Base-by-base conservation (phyloP, 2,113 vertebrate species). In the Clupea harengus region DNA sequence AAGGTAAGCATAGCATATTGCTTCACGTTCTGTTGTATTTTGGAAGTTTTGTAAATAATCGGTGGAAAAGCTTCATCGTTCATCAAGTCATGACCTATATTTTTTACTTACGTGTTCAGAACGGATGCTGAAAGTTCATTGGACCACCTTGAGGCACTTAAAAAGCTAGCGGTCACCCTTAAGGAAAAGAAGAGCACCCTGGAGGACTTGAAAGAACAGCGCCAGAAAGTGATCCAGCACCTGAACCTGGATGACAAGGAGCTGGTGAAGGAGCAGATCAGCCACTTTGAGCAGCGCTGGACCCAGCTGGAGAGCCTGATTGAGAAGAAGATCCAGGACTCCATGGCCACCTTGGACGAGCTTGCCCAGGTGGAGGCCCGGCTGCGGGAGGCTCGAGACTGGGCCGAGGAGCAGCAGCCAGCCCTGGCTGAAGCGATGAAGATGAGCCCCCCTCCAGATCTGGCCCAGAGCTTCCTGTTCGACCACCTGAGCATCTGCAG, bases 231-330 rank as follows among this genome's bases (percentile, higher is more conserved):
- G 85, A 91, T 95, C 45, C 96, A 97, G 87, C 95, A 97, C 81
- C 93, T 99, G 84, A 96, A 96, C 87, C 91, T 98, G 49, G 96
- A 99, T 83, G 98, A 99, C 92, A 98, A 94, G 89, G 98, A 99
- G 85, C 91, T 99, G 88, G 93, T 97, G 82, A 99, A 97, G 87
- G 97, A 99, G 86, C 98, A 99, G 89, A 97, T 97, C 3, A 91
- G 94, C 87, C 96, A 99, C 90, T 95, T 97, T 4, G 98, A 99
- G 89, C 96, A 97, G 57, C 97, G 97, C 11, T 99, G 98, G 98
- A 92, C 93, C 88, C 97, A 99, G 85, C 93, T 99, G 13, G 97
- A 99, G 89, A 93, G 94, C 47, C 95, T 98, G 0, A 96, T 99
- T 1, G 95, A 96, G 87, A 94, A 94, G 86, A 99, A 99, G 94